phyloP scores from a whole-genome alignment of 2,888 invertebrate genomes.

The Furcula furcula region DNA sequence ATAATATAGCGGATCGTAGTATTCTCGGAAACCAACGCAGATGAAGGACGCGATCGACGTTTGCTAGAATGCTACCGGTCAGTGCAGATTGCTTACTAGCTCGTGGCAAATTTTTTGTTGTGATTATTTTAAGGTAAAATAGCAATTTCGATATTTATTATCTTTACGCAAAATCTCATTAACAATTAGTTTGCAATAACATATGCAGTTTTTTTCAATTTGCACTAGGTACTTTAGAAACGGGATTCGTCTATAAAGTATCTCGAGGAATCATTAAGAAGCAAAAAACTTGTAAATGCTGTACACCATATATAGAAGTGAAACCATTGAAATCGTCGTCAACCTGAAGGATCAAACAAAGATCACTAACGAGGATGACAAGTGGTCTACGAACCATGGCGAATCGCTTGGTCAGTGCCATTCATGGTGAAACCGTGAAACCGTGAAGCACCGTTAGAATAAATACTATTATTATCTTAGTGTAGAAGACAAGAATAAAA shows the following conservation, averaged over 20 bases:
- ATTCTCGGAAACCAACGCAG: slow-evolving; percentile 64
- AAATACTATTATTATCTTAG: slow-evolving; percentile 28
- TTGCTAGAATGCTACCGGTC: slow-evolving; percentile 45
- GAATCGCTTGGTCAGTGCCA: slow-evolving; percentile 45
- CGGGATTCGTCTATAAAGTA: too few species aligned
- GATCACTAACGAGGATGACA: slow-evolving; percentile 31
- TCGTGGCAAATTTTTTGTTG: slow-evolving; percentile 22
- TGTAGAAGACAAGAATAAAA: too few species aligned
- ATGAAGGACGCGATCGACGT: slow-evolving; percentile 58
- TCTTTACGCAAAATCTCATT: too few species aligned
- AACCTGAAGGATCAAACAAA: slow-evolving; percentile 30
- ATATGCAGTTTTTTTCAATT: too few species aligned
- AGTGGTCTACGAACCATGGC: slow-evolving; percentile 31
- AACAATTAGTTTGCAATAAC: too few species aligned
- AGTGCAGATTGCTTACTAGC: slow-evolving; percentile 36
- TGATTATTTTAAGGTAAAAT: too few species aligned
- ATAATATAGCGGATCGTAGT: slow-evolving; percentile 54
- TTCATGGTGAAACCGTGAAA: slow-evolving; percentile 30
- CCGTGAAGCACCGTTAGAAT: slow-evolving; percentile 29
- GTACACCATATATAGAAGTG: slow-evolving; percentile 14
- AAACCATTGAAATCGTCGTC: slow-evolving; percentile 10
- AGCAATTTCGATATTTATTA: too few species aligned
- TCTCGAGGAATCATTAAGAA: not conserved
- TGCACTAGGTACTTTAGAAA: too few species aligned
- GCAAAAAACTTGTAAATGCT: not conserved